Base-by-base conservation (phyloP, 2,888 invertebrate species). In the Formica aserva region DNA sequence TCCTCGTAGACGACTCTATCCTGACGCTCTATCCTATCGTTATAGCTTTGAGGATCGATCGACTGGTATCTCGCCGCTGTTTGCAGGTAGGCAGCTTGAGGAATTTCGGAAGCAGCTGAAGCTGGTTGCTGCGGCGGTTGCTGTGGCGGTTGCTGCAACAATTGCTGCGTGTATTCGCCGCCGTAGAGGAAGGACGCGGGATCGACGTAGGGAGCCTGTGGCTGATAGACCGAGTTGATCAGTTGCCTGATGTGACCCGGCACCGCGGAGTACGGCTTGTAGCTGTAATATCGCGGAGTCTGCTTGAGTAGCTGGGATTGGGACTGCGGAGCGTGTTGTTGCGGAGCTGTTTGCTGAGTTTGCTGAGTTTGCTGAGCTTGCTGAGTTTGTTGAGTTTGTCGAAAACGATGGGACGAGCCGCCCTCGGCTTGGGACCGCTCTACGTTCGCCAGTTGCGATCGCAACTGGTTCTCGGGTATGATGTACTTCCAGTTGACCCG, bases 401-500 rank as follows among this genome's bases (percentile, higher is more conserved):
- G 81, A 0, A 66, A 38, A n/a, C 82, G 72, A 13, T 85, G 85
- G 18, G 69, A 45, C 4, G 81, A 13, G 15, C 80, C 83, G 0
- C 76, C 63, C 29, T 92, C 90, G 6, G 89, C 87, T 80, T 93
- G 89, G 22, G 52, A 41, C 0, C 90, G 90, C 52, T 91, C 89
- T 2, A 89, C 66, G n/a, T 86, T 85, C 45, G 89, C 89, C 52
- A 89, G 26, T 3, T 91, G 91, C 13, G 90, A 66, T n/a, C 87
- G 91, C 88, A 89, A 90, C 74, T 93, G 93, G 2, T 89, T 86
- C 72, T 92, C 91, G 0, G 91, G 90, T 0, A 90, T 88, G 78
- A 89, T 92, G 0, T 91, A 87, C 66, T 93, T 93, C 93, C 93
- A 93, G 75, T 93, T 90, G 38, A 93, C 90, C 86, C 89, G 93